A percentile compares a stretch with the other conserved stretches of the same genome.
These are phyloP conservation scores for Mylabris phalerata DNA, from an alignment of 1,140 invertebrate genomes.

Conservation along the genomic window DNA sequence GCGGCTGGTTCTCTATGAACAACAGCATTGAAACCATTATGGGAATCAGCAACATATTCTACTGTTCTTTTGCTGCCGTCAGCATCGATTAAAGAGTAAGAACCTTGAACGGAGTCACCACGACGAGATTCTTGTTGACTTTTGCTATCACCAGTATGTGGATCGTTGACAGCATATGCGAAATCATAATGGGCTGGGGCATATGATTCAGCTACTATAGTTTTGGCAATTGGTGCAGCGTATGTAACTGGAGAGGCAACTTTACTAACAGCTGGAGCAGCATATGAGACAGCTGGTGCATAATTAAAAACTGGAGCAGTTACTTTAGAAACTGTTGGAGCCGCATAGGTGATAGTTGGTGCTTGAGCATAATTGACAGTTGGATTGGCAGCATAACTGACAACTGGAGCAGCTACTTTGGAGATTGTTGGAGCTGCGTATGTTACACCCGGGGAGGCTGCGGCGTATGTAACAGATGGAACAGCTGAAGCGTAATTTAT, in stretches of 20 bases:
- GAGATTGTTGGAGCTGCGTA: conserved; percentile 19
- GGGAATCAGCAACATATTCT: conserved; percentile 47
- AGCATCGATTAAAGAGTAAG: conserved; percentile 44
- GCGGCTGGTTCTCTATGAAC: conserved; percentile 41
- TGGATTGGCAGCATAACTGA: conserved; percentile 32
- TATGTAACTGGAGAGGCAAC: conserved; percentile 28
- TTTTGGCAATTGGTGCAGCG: conserved; percentile 32
- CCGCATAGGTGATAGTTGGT: conserved; percentile 30
- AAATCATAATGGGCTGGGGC: conserved; percentile 28
- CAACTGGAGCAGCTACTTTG: conserved; percentile 26
- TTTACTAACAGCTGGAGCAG: conserved; percentile 20
- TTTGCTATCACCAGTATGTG: conserved; percentile 43
- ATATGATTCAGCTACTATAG: conserved; percentile 35
- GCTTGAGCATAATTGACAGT: conserved; percentile 11
- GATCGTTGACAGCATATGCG: conserved; percentile 38
- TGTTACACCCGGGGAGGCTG: too few relatives aligned
- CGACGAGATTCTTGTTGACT: conserved; percentile 26
- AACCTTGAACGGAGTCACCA: conserved; percentile 30
- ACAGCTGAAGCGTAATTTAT: conserved; percentile 34
- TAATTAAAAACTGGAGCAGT: not conserved
- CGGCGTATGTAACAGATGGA: too few relatives aligned
- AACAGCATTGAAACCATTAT: conserved; percentile 45
- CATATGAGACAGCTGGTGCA: conserved; percentile 14
- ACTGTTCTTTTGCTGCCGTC: conserved; percentile 48
- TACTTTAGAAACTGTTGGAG: conserved; percentile 9